Conservation (phyloP, 2,888 invertebrate species). For the Saturnia pavonia region DNA sequence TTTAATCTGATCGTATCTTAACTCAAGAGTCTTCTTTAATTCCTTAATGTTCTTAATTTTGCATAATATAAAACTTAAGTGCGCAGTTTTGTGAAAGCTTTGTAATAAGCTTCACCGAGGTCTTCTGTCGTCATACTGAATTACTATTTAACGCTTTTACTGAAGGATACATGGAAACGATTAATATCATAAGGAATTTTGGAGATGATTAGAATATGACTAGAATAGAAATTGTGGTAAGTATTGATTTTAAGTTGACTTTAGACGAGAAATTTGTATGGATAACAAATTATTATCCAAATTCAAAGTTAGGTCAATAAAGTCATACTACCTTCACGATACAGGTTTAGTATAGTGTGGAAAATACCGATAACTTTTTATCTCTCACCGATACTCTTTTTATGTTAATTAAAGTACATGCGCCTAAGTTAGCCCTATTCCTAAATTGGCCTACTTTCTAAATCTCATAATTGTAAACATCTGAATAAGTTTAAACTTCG, state of each 20-base stretch:
- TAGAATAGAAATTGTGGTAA: neutral
- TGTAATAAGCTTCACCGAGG: conserved; percentile 31
- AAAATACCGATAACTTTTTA: neutral
- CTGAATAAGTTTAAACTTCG: too few relatives aligned
- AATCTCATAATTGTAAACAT: too few relatives aligned
- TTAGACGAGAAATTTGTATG: neutral
- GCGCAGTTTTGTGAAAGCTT: conserved; percentile 38
- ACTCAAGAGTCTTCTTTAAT: conserved; percentile 51
- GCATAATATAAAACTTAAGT: conserved; percentile 39
- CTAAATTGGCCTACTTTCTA: too few relatives aligned
- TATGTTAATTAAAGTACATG: neutral
- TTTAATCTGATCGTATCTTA: conserved; percentile 49
- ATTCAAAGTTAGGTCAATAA: neutral
- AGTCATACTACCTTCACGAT: too few relatives aligned
- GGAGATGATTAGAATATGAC: neutral
- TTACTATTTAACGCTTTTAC: conserved; percentile 6
- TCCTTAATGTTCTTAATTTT: conserved; percentile 44
- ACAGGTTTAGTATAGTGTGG: neutral
- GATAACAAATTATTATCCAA: neutral
- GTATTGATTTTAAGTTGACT: neutral
- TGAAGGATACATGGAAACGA: neutral
- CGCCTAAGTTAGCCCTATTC: too few relatives aligned
- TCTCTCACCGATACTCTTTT: neutral
- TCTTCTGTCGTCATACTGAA: conserved; percentile 32
- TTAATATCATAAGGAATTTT: neutral